Percentiles rank a stretch among this genome's conserved stretches.
Evolutionary conservation across 2,888 invertebrate genomes (phyloP).

Genomic region (Ophion costatus): DNA sequence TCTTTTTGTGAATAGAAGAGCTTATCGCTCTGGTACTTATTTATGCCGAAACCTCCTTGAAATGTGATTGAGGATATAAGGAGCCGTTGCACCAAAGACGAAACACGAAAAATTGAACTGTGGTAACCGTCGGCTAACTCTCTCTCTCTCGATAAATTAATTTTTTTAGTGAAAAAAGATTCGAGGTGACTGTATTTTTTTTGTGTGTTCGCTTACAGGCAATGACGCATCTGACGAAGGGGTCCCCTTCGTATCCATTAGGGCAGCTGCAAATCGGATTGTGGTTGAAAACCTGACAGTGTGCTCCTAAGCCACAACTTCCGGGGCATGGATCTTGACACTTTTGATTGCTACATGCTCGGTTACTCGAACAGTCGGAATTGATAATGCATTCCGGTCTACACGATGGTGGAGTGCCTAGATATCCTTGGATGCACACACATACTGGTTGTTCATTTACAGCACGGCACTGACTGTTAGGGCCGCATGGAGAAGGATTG

Average conservation of each 20-base stretch:
- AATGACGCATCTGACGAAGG: constrained; percentile 90
- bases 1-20: not conserved
- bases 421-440: constrained; percentile 83
- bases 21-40: too few relatives aligned
- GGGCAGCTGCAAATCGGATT: constrained; percentile 84
- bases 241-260: constrained; percentile 87
- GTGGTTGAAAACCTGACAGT: constrained; percentile 85
- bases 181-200: not conserved
- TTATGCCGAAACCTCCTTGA: too few relatives aligned
- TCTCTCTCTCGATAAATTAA: too few relatives aligned
- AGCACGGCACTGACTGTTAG: constrained; percentile 83
- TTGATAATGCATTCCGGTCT: constrained; percentile 83
- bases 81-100: too few relatives aligned
- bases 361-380: constrained; percentile 83
- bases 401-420: constrained; percentile 84
- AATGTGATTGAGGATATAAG: too few relatives aligned
- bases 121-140: too few relatives aligned
- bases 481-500: constrained; percentile 84
- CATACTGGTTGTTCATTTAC: constrained; percentile 83
- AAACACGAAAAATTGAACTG: too few relatives aligned
- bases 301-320: constrained; percentile 84
- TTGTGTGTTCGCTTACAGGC: constrained; percentile 80
- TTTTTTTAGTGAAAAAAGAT: not conserved
- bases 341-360: constrained; percentile 89
- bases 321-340: constrained; percentile 87